Percentiles rank a stretch among this genome's conserved stretches.
These are phyloP conservation scores for Threskiornis aethiopicus DNA, from an alignment of 2,797 vertebrate species.

Conservation along the genomic window DNA sequence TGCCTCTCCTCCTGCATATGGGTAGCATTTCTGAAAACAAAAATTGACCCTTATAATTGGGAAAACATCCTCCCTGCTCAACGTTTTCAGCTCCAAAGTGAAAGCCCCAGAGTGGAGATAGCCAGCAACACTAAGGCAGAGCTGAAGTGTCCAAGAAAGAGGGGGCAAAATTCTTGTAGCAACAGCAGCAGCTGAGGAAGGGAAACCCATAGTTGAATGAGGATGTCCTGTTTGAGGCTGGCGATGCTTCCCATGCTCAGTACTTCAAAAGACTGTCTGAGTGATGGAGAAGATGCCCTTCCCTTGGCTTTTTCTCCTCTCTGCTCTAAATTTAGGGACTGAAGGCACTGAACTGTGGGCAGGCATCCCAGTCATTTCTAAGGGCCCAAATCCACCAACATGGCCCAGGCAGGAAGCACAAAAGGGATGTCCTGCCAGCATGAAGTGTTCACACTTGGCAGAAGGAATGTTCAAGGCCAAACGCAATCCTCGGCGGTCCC, in stretches of 20 bases:
- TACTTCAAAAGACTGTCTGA: background rate
- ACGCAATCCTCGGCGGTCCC: background rate
- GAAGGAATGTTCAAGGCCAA: background rate
- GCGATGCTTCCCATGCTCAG: rapidly evolving
- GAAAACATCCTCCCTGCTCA: background rate
- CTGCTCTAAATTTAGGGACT: background rate
- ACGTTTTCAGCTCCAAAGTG: background rate
- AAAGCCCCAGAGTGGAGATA: background rate
- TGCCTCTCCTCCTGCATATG: background rate
- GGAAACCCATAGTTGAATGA: background rate
- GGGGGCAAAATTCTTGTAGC: background rate
- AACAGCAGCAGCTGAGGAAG: background rate
- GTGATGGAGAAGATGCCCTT: background rate
- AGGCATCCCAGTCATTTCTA: background rate
- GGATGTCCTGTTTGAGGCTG: background rate
- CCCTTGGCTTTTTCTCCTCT: background rate
- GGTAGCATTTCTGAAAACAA: background rate
- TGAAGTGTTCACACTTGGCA: background rate
- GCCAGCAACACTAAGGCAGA: background rate
- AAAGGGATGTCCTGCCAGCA: background rate
- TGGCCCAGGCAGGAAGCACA: background rate
- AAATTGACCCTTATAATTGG: background rate
- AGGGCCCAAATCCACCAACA: background rate
- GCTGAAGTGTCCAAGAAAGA: background rate
- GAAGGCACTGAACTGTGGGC: background rate